Evolutionary conservation across 2,888 invertebrate genomes (phyloP).

Genomic region (Micropterix aruncella): DNA sequence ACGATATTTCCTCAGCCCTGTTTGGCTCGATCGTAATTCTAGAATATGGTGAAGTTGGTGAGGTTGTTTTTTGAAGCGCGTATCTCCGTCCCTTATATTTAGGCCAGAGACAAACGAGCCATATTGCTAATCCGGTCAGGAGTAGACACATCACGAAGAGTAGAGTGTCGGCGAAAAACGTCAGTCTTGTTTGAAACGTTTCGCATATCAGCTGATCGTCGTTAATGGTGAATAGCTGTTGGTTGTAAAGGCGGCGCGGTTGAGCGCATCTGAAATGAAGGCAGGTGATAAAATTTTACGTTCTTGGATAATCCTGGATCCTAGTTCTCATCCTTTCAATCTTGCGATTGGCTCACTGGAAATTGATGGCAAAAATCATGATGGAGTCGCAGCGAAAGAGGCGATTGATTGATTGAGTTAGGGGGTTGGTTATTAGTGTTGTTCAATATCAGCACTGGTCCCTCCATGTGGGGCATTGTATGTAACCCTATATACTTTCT

Average conservation of each 20-base stretch:
- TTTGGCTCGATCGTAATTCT: conserved; percentile 9
- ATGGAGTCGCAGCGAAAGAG: too few relatives aligned
- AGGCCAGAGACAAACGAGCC: conserved; percentile 25
- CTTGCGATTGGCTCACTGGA: too few relatives aligned
- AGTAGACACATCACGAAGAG: conserved; percentile 18
- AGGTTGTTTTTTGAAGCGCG: conserved; percentile 15
- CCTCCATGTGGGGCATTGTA: too few relatives aligned
- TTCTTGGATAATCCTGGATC: too few relatives aligned
- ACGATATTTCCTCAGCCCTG: conserved; percentile 6
- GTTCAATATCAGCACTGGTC: too few relatives aligned
- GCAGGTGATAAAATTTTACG: conserved; percentile 1
- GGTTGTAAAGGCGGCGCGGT: conserved; percentile 26
- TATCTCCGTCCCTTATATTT: conserved; percentile 17
- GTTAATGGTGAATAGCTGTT: conserved; percentile 29
- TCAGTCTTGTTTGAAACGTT: conserved; percentile 11
- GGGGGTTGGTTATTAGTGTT: too few relatives aligned
- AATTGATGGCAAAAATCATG: too few relatives aligned
- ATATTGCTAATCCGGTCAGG: conserved; percentile 20
- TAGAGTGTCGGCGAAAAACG: conserved; percentile 18
- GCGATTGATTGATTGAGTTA: too few relatives aligned
- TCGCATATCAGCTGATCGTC: conserved; percentile 28
- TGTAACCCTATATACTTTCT: too few relatives aligned
- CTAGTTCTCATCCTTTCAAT: too few relatives aligned
- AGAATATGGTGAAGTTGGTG: conserved; percentile 6
- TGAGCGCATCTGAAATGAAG: conserved; percentile 30